Evolutionary conservation across 2,888 invertebrate genomes (phyloP), one percentile per base, ranked within the genome.

Genomic region (Heliconius hortense): DNA sequence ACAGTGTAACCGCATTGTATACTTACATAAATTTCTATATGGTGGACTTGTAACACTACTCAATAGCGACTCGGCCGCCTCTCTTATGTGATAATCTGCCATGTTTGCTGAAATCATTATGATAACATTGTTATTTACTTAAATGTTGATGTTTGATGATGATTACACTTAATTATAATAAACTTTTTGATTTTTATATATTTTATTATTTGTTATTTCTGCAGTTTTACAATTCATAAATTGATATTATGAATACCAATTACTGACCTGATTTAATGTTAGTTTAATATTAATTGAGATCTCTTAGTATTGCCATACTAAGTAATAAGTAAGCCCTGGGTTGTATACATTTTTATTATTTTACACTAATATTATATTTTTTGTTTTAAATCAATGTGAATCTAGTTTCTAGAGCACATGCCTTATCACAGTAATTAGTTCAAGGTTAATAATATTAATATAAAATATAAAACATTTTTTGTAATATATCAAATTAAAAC

Each of bases 1-100:
- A 56, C 56, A 21, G 18, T 3, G 10, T n/a, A 56, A 56, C 3
- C 3, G 3, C n/a, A n/a, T 39, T 24, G 39, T n/a, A 39, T n/a
- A 89, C 93, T 91, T 74, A 93, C 93, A 86, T 7, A 89, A 74
- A 31, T 85, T 87, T 78, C 91, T 87, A 71, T 90, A 86, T 1
- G 86, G 87, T 0, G 89, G 88, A 39, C 87, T 88, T 10, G 84
- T 82, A 0, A 94, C 91, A 79, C 90, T 95, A 81, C 87, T 92
- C 24, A 93, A 88, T 71, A 94, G 87, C 1, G 94, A 91, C 81
- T 95, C 94, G 0, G 95, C 95, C 0, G 93, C 95, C 72, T 91
- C 92, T 72, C 95, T 88, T 56, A 94, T 92, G 82, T 92, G 92
- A 15, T 87, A 86, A 75, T 90, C 86, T 0, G 90, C 85, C 93